Conservation (phyloP, 1,140 invertebrate genomes). For the Stenopsyche tienmushanensis region DNA sequence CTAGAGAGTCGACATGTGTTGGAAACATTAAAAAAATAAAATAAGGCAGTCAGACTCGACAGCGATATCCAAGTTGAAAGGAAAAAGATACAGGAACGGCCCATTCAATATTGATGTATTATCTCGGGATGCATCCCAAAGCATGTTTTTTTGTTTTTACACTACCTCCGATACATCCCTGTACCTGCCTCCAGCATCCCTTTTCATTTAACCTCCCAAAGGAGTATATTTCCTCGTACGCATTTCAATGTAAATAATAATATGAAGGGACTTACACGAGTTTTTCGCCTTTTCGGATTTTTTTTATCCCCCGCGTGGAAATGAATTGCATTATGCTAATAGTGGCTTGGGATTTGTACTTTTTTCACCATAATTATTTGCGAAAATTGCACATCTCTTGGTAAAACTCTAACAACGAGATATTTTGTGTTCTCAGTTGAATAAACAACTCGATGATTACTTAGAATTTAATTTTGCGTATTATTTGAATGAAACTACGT, state of each 20-base stretch:
- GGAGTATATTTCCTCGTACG: background rate
- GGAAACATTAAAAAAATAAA: too few relatives aligned
- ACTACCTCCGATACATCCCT: background rate
- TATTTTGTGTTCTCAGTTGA: too few relatives aligned
- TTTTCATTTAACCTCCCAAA: constrained; percentile 19
- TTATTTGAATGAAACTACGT: too few relatives aligned
- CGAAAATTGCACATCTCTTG: too few relatives aligned
- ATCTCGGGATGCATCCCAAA: constrained; percentile 23
- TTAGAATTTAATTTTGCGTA: too few relatives aligned
- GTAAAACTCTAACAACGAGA: too few relatives aligned
- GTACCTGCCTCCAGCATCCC: constrained; percentile 1
- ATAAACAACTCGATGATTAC: too few relatives aligned
- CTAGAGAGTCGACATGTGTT: too few relatives aligned
- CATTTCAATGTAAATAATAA: constrained; percentile 19
- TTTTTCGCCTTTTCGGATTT: background rate
- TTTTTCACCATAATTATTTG: too few relatives aligned
- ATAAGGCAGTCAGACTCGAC: constrained; percentile 4
- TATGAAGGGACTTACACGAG: constrained; percentile 1
- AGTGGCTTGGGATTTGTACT: constrained; percentile 3
- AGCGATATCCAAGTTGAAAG: constrained; percentile 20
- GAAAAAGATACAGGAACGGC: constrained; percentile 15
- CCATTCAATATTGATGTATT: constrained; percentile 26
- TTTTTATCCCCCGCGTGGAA: background rate
- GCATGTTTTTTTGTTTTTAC: constrained; percentile 16
- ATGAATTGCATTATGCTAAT: constrained; percentile 14